These are phyloP conservation scores for Podarcis siculus DNA, from an alignment of 2,797 vertebrate species.

Conservation along the genomic window DNA sequence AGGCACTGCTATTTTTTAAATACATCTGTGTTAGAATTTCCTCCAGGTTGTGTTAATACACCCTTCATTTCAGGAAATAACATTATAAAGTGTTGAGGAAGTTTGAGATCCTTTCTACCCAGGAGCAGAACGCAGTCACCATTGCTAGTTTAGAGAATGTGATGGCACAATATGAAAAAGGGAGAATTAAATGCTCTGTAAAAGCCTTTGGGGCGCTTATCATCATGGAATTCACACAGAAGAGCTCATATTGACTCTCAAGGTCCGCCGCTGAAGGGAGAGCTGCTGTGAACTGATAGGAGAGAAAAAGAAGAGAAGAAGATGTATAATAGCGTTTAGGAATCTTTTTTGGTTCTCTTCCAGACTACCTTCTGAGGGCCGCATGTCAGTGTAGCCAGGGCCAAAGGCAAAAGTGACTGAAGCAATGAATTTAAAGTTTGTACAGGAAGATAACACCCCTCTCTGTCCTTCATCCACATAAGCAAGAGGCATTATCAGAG, in stretches of 20 bases:
- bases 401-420: too few relatives aligned
- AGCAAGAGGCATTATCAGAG: too few relatives aligned
- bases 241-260: background rate
- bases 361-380: too few relatives aligned
- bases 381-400: too few relatives aligned
- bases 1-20: background rate
- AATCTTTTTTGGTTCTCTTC: too few relatives aligned
- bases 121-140: background rate
- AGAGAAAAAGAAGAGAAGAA: background rate
- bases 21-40: background rate
- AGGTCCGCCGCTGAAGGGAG: background rate
- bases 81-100: background rate
- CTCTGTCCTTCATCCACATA: too few relatives aligned
- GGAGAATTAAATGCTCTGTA: too few relatives aligned
- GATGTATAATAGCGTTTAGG: background rate
- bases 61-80: background rate
- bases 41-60: background rate
- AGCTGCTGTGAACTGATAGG: background rate
- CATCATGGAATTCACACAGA: background rate
- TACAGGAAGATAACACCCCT: too few relatives aligned
- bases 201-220: background rate
- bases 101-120: background rate
- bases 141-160: background rate
- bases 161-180: background rate
- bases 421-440: too few relatives aligned